phyloP scores from a whole-genome alignment of 53 echinoderm and acorn worm genomes.

The Holothuria scabra region DNA sequence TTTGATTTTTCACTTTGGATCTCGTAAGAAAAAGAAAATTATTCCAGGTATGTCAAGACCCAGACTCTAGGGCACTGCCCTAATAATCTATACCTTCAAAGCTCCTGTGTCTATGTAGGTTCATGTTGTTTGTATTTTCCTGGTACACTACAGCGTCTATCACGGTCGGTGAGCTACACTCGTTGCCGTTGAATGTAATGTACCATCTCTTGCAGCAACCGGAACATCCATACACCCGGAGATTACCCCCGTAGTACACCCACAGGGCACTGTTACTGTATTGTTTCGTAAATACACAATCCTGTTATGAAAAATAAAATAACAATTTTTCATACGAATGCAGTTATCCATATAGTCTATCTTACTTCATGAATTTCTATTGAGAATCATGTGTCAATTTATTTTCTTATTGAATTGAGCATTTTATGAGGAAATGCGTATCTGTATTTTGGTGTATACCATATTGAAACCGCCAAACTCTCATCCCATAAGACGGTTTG shows the following conservation, averaged over 20 bases:
- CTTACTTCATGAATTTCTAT: no score
- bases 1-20: no score
- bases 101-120: slow-evolving; percentile 71
- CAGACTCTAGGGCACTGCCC: no score
- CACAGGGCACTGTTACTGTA: slow-evolving; percentile 68
- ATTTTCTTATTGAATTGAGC: no score
- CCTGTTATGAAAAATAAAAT: slow-evolving; percentile 36
- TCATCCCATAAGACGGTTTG: no score
- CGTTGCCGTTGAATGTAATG: slow-evolving; percentile 72
- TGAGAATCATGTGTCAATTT: no score
- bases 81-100: slow-evolving; percentile 83
- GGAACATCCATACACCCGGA: slow-evolving; percentile 69
- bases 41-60: no score
- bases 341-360: no score
- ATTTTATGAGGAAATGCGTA: no score
- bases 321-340: neutral
- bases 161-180: slow-evolving; percentile 67
- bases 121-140: slow-evolving; percentile 68
- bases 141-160: slow-evolving; percentile 79
- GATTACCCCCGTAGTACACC: slow-evolving; percentile 75
- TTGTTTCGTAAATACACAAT: slow-evolving; percentile 69
- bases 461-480: no score
- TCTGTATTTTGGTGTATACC: no score
- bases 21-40: no score
- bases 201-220: slow-evolving; percentile 82